Percentiles rank a stretch among this genome's conserved stretches.
Evolutionary conservation across 2,113 vertebrate species (phyloP).

Genomic region (Caranx melampygus): DNA sequence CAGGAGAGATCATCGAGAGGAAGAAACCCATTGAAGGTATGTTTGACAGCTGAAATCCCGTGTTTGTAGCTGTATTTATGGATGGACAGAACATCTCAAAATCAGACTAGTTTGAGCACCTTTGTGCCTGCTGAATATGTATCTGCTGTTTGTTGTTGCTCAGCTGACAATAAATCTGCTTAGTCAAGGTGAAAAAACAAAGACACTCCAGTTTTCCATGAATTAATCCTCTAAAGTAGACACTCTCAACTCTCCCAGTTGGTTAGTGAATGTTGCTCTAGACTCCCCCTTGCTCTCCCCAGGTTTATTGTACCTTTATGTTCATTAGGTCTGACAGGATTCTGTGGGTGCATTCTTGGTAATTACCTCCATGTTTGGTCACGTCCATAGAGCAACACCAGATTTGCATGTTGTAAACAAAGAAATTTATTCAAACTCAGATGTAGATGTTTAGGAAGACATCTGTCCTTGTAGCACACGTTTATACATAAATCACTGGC

Average conservation of each 20-base stretch:
- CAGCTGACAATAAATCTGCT: conserved; percentile 2
- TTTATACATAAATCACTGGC: background rate
- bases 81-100: too few species aligned
- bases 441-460: background rate
- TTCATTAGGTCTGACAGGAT: too few species aligned
- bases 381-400: background rate
- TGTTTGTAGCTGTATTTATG: too few species aligned
- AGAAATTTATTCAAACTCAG: conserved; percentile 35
- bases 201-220: background rate
- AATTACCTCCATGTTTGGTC: background rate
- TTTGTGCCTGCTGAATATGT: background rate
- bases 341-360: background rate
- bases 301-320: too few species aligned
- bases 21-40: background rate
- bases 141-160: background rate
- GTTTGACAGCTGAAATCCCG: background rate
- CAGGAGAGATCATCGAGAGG: too few species aligned
- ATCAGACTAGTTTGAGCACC: background rate
- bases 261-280: too few species aligned
- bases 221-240: too few species aligned
- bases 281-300: too few species aligned
- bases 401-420: conserved; percentile 1
- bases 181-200: background rate
- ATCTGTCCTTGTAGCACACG: background rate
- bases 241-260: too few species aligned